Percentiles rank a stretch among this genome's conserved stretches.
phyloP scores from a whole-genome alignment of 53 echinoderm and acorn worm species.

The Apostichopus leukothele region DNA sequence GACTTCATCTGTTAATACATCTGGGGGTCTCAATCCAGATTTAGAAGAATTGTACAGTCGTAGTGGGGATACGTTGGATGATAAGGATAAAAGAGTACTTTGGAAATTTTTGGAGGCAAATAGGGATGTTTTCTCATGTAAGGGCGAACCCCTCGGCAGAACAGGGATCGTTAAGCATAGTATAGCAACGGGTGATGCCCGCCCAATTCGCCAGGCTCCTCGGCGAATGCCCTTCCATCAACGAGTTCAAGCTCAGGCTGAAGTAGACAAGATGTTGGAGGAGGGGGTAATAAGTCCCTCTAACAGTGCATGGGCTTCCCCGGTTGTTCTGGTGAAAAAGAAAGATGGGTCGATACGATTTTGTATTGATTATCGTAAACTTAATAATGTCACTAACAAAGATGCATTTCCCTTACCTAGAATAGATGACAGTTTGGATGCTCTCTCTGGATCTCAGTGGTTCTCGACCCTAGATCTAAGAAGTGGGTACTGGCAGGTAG shows the following conservation, averaged over 20 bases:
- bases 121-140: slow-evolving; percentile 34
- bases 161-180: slow-evolving; percentile 1
- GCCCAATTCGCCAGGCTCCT: slow-evolving; percentile 30
- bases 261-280: slow-evolving; percentile 16
- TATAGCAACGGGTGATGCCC: not conserved
- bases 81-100: not conserved
- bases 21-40: not conserved
- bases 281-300: slow-evolving; percentile 43
- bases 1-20: not conserved
- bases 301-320: slow-evolving; percentile 34
- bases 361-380: slow-evolving; percentile 53
- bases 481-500: slow-evolving; percentile 58
- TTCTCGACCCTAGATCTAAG: slow-evolving; percentile 54
- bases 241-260: not conserved
- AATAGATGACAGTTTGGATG: slow-evolving; percentile 43
- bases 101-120: not conserved
- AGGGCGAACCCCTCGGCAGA: slow-evolving; percentile 5
- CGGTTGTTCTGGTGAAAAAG: slow-evolving; percentile 46
- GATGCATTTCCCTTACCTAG: slow-evolving; percentile 54
- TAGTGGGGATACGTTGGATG: not conserved
- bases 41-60: slow-evolving; percentile 4
- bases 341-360: slow-evolving; percentile 46
- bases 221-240: slow-evolving; percentile 32
- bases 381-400: slow-evolving; percentile 48
- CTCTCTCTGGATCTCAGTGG: slow-evolving; percentile 35